Evolutionary conservation across 2,113 vertebrate species (phyloP), one percentile per base, ranked within the genome.

Genomic region (Phalacrocorax carbo): DNA sequence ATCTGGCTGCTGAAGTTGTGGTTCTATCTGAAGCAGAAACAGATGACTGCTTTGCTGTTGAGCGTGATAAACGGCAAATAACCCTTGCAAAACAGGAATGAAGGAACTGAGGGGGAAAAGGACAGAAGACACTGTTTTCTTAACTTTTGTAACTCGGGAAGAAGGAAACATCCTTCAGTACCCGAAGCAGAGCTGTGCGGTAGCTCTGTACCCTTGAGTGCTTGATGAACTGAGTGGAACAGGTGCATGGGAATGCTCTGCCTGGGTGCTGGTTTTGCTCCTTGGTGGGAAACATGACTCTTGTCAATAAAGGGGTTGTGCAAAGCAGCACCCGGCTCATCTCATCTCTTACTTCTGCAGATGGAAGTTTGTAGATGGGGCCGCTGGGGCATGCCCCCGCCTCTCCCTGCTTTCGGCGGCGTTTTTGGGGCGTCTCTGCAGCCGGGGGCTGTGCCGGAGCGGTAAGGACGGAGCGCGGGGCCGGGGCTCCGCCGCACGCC

Each of bases 61-160:
- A 16, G 51, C 2, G 4, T 1, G 13, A 5, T 2, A 2, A 27
- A 14, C 8, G 3, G 34, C 61, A 4, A 3, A 4, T 3, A 7
- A 5, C 16, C 4, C 17, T 8, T 8, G 38, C 6, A 7, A 29
- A 52, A 7, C 2, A 3, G 22, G 25, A 69, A 10, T 32, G 5
- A 5, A 21, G 18, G n/a, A 29, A 30, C 30, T 18, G 2, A 16
- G 38, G 11, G 65, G 55, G 4, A 7, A 17, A 52, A 32, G 36
- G 22, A 20, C 38, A 10, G 38, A 38, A 38, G 38, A 38, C n/a
- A n/a, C n/a, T 14, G 16, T 40, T 38, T 34, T 10, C 40, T 38
- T 10, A 65, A 58, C 51, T 46, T 46, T 4, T 25, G 7, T 13
- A 22, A 25, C 38, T 44, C 2, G 1, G 32, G 15, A 42, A 46